Percentiles rank a stretch among this genome's conserved stretches.
Conservation (phyloP, 2,888 invertebrate species). For the Sphaeridia pumilis region DNA sequence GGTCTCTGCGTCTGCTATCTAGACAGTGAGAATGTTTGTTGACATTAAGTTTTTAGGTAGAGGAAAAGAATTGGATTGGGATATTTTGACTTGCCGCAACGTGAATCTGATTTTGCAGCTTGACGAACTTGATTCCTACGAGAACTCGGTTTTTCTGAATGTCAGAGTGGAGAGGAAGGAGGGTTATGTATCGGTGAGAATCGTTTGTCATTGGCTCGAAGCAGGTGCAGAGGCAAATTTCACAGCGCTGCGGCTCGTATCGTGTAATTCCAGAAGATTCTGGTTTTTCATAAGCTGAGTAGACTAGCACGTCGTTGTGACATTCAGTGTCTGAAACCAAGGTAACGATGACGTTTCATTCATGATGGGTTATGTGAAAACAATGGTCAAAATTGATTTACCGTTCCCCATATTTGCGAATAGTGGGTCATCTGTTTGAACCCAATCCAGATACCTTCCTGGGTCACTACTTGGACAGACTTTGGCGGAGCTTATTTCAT, state of each 20-base stretch:
- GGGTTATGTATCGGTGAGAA: conserved; percentile 15
- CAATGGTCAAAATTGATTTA: not conserved
- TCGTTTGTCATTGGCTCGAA: conserved; percentile 12
- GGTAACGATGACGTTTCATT: not conserved
- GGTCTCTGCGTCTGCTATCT: conserved; percentile 13
- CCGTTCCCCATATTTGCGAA: conserved; percentile 9
- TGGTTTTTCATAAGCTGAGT: conserved; percentile 1
- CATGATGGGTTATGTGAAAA: not conserved
- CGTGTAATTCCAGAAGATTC: conserved; percentile 16
- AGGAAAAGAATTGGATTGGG: too few species aligned
- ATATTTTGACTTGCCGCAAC: conserved; percentile 10
- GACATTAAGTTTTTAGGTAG: too few species aligned
- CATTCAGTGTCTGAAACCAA: conserved; percentile 5
- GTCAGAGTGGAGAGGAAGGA: conserved; percentile 11
- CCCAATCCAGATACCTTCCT: conserved; percentile 13
- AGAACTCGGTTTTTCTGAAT: conserved; percentile 8
- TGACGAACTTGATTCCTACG: conserved; percentile 13
- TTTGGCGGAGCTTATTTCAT: conserved; percentile 8
- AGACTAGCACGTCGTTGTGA: not conserved
- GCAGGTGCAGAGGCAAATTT: conserved; percentile 16
- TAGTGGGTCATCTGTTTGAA: conserved; percentile 5
- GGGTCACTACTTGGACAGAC: conserved; percentile 10
- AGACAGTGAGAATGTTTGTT: too few species aligned
- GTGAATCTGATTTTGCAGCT: conserved; percentile 12
- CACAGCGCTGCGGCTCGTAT: conserved; percentile 15